phyloP scores from a whole-genome alignment of 2,797 vertebrate genomes.

The Hephaestus fuliginosus region DNA sequence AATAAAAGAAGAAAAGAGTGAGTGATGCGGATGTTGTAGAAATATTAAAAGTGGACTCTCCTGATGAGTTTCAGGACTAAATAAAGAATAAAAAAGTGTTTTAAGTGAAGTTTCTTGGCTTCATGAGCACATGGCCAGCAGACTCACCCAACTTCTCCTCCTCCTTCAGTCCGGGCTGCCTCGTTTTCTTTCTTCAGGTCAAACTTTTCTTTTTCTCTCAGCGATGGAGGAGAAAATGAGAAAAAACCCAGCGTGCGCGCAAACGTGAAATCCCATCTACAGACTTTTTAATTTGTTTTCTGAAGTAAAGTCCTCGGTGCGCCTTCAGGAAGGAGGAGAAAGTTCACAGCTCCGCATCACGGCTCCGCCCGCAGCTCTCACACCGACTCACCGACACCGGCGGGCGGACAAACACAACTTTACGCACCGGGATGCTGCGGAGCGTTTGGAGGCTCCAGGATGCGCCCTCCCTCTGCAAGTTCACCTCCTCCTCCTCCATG shows the following conservation, averaged over 20 bases:
- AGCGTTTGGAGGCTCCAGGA: slow-evolving; percentile 40
- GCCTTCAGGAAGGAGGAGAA: neutral
- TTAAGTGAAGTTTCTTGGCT: no score
- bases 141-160: slow-evolving; percentile 18
- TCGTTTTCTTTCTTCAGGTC: neutral
- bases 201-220: slow-evolving; percentile 35
- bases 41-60: no score
- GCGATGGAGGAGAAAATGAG: neutral
- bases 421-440: slow-evolving; percentile 46
- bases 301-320: neutral
- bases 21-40: no score
- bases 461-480: neutral
- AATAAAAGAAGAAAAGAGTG: no score
- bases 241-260: neutral
- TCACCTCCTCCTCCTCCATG: neutral
- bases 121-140: slow-evolving; percentile 16
- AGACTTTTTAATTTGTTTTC: neutral
- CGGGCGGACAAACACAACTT: slow-evolving; percentile 6
- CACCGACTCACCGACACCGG: fast-evolving
- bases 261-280: slow-evolving; percentile 48
- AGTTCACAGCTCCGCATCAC: slow-evolving; percentile 12
- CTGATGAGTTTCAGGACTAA: no score
- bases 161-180: neutral
- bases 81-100: no score
- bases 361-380: neutral